A percentile compares a stretch with the other conserved stretches of the same genome.
These are phyloP conservation scores for Lepisosteus oculatus DNA, from an alignment of 2,113 vertebrate species.

Conservation along the genomic window DNA sequence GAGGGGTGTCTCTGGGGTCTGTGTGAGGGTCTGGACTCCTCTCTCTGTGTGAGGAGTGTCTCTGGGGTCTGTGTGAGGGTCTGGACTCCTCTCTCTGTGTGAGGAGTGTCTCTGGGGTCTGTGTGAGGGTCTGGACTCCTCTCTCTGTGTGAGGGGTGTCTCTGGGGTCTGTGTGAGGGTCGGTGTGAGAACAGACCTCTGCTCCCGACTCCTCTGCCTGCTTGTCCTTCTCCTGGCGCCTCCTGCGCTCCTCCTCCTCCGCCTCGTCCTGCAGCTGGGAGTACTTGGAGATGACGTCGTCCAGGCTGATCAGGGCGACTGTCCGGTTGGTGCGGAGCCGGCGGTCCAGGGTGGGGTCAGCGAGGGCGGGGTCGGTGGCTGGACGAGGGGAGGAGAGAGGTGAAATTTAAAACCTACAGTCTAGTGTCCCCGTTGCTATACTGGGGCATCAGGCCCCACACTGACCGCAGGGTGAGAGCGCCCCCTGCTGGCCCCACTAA, in stretches of 20 bases:
- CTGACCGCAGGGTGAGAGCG: too few species aligned
- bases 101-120: too few species aligned
- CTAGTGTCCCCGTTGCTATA: too few species aligned
- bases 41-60: too few species aligned
- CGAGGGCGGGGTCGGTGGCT: conserved; percentile 74
- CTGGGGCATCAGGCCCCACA: too few species aligned
- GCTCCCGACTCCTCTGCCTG: conserved; percentile 49
- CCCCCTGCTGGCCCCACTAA: too few species aligned
- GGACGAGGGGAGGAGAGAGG: not conserved
- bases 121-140: too few species aligned
- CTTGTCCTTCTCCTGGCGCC: conserved; percentile 41
- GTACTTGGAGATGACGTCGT: conserved; percentile 77
- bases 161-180: not conserved
- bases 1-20: too few species aligned
- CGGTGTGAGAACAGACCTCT: not conserved
- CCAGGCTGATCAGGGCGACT: conserved; percentile 62
- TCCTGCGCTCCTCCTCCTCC: conserved; percentile 65
- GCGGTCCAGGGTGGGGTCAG: conserved; percentile 51
- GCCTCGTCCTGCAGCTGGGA: conserved; percentile 71
- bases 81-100: too few species aligned
- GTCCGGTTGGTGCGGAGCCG: conserved; percentile 73
- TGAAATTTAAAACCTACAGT: not conserved
- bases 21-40: too few species aligned
- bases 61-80: too few species aligned
- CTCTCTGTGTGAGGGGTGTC: not conserved